A percentile compares a stretch with the other conserved stretches of the same genome.
Conservation (phyloP, 2,113 vertebrate genomes). For the Triplophysa siluroides region DNA sequence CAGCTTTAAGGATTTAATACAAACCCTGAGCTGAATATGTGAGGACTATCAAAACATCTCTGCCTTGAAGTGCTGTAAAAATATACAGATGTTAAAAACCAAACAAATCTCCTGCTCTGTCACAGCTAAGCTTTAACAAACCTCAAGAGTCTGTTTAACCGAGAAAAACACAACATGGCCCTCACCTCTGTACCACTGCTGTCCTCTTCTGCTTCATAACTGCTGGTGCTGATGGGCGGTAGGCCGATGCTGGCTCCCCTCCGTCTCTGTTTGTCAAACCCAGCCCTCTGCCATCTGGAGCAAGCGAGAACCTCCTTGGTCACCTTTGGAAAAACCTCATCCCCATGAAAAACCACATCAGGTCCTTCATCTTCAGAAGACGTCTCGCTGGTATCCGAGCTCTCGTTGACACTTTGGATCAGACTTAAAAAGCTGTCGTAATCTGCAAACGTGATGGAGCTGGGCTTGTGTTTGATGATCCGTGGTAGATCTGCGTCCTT, state of each 20-base stretch:
- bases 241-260: constrained; percentile 25
- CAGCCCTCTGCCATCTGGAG: constrained; percentile 52
- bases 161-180: neutral
- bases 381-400: constrained; percentile 65
- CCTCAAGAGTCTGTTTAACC: neutral
- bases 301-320: constrained; percentile 55
- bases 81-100: neutral
- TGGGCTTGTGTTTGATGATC: constrained; percentile 75
- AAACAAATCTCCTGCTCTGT: neutral
- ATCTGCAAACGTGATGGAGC: constrained; percentile 77
- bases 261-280: constrained; percentile 60
- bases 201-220: constrained; percentile 64
- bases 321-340: constrained; percentile 69
- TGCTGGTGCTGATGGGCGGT: constrained; percentile 50
- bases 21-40: neutral
- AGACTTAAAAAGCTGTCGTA: constrained; percentile 14
- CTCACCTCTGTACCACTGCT: constrained; percentile 70
- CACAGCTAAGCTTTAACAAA: neutral
- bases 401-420: constrained; percentile 53
- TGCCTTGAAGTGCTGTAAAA: neutral
- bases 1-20: too few relatives aligned
- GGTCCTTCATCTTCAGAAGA: constrained; percentile 67
- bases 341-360: constrained; percentile 47
- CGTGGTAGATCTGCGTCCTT: constrained; percentile 57
- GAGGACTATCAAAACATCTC: neutral